A percentile compares a stretch with the other conserved stretches of the same genome.
Conservation (phyloP, 2,888 invertebrate genomes). For the Philonicus albiceps region DNA sequence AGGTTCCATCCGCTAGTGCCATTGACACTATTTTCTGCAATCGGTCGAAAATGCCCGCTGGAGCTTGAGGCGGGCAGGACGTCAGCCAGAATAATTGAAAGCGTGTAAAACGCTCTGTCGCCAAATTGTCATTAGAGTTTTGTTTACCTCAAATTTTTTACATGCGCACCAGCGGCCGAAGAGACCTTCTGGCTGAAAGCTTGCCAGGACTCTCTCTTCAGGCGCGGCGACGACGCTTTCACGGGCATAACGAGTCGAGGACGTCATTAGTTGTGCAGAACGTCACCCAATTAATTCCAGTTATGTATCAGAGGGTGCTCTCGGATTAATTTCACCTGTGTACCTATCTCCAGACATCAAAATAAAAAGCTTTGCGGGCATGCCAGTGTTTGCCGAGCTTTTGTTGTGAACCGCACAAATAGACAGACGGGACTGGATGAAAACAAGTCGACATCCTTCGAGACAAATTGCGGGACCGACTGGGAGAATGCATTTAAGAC, state of each 20-base stretch:
- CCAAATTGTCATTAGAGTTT: background rate
- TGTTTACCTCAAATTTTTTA: background rate
- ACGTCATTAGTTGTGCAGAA: background rate
- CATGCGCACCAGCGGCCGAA: slow-evolving; percentile 4
- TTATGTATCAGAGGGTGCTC: background rate
- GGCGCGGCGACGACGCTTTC: background rate
- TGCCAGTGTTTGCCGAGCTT: slow-evolving; percentile 8
- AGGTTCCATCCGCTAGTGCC: background rate
- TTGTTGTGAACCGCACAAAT: slow-evolving; percentile 13
- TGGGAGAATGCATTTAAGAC: background rate
- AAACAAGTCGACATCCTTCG: background rate
- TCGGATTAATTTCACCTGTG: background rate
- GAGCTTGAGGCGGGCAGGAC: background rate
- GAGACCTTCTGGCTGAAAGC: background rate
- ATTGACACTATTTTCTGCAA: slow-evolving; percentile 14
- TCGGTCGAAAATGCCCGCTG: background rate
- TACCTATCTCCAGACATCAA: background rate
- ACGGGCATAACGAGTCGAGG: background rate
- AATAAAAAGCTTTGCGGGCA: slow-evolving; percentile 6
- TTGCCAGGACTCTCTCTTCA: background rate
- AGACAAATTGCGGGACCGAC: background rate
- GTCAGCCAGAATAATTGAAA: background rate
- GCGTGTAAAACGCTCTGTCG: background rate
- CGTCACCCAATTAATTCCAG: slow-evolving; percentile 22
- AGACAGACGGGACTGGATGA: background rate